Base-by-base conservation (phyloP, 1,140 invertebrate genomes). In the Calephelis virginiensis region DNA sequence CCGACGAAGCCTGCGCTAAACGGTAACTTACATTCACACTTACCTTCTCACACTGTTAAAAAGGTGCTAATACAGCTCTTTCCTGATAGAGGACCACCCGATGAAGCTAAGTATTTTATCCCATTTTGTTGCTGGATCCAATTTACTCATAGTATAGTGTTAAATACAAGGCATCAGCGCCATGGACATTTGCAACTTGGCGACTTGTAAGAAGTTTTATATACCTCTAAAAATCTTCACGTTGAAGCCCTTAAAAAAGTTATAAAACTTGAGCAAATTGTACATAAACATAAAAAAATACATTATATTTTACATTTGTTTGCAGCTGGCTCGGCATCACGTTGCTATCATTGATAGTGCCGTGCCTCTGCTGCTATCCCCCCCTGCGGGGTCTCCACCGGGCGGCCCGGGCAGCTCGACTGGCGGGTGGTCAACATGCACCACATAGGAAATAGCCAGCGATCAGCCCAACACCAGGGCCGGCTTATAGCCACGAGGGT, bases 301-400 rank as follows among this genome's bases (percentile, higher is more conserved):
- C 38, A 60, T 60, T 38, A 4, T 60, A 60, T 60, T 37, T n/a
- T 40, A n/a, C 17, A 40, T 49, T 28, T 50, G 1, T 64, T 69
- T 83, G 4, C 80, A 94, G 93, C 61, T 99, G 98, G 97, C 85
- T 97, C 68, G 96, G 96, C 68, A 90, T 98, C 74, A 94, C 96
- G 12, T 91, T 98, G 66, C 93, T 98, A 48, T 97, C 96, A 48
- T 87, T 98, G 64, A 91, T 98, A 75, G 95, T 98, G 78, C 98
- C 97, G 66, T 98, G 98, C 91, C 93, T 99, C 67, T 98, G 97
- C 94, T 97, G 97, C 90, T 98, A 98, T 92, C 94, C 96, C 76
- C 97, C 96, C 48, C 93, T 98, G 17, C 94, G 94, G 71, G 95
- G 96, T 69, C 96, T 96, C 79, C 97, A 98, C 90, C 93, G 94